Evolutionary conservation across 2,888 invertebrate genomes (phyloP), one percentile per base, ranked within the genome.

Genomic region (Chloromyia formosa): DNA sequence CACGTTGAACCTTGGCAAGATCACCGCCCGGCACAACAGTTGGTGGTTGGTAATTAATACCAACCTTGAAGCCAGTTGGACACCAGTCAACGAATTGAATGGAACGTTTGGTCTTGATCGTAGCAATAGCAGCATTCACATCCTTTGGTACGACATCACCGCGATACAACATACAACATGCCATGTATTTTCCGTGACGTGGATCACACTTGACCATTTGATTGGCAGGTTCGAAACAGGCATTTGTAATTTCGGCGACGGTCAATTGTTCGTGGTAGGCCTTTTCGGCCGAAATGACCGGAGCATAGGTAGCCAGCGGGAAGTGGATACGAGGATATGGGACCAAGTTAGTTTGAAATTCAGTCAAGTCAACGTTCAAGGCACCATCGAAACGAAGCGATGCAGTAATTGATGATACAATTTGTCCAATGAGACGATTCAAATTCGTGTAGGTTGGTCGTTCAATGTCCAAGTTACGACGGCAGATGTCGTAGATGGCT

Each of bases 291-390:
- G 95, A 94, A 84, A 96, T 95, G 79, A 96, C 94, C 14, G 95
- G 96, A 20, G 95, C 95, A 83, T 96, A 96, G 1, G 96, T 93
- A 78, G 93, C 94, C 80, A 97, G 87, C 10, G 96, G 97, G 89
- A 97, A 97, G 84, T 97, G 96, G 82, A 97, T 97, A 81, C 97
- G 91, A 3, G 97, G 97, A 86, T 97, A 96, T 71, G 97, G 97
- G 80, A 96, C 95, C 88, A 95, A 87, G 86, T 94, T 94, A 76
- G 95, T 95, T 87, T 96, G 96, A 89, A 96, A 96, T 87, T 96
- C 96, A 27, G 95, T 96, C 78, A 96, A 88, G 87, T 96, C 96
- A 74, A 96, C 96, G 86, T 96, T 96, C 76, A 96, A 89, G 12
- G 95, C 95, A 80, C 95, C 95, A 85, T 94, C 95, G 86, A 96